Evolutionary conservation across 2,113 vertebrate species (phyloP), one percentile per base, ranked within the genome.

Genomic region (Rhynchomys soricoides): DNA sequence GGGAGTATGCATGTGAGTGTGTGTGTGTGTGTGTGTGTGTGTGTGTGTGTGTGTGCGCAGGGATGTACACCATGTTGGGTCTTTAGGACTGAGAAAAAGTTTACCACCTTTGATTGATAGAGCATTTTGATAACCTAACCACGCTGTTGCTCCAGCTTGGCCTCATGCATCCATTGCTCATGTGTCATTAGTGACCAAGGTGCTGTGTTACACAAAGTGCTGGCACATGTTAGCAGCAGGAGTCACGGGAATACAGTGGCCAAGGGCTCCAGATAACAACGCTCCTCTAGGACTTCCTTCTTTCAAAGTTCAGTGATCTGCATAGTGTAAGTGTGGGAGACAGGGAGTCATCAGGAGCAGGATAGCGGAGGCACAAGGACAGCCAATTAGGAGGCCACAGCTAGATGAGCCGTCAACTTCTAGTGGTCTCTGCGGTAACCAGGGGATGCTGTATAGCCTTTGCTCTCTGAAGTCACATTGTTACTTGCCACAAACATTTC

Each of bases 401-500:
- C 43, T 31, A 31, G 64, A 79, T 21, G 73, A 86, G 75, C 50
- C 68, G 62, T 71, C 52, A 55, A 74, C 4, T n/a, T 13, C 37
- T 52, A 82, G 90, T 75, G n/a, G 81, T 17, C 89, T 89, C 64
- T 26, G 0, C 16, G 50, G 93, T 96, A 95, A 95, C 34, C 86
- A 86, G 92, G 79, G 93, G 85, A 77, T 9, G 52, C 77, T 55
- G 85, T 75, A 43, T 43, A 81, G 78, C 19, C 52, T 12, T 62
- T 59, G 45, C 16, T 95, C 92, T 97, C 90, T 93, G 94, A 97
- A 96, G 86, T 91, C 81, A 89, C 37, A 5, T 82, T 89, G 73
- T 94, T 89, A 95, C 89, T 74, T 85, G 90, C 59, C 68, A 50
- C 91, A 97, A 81, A 86, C 73, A 94, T 77, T 95, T 96, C 94